Conservation (phyloP, 2,888 invertebrate species). For the Lithophane semibrunnea region DNA sequence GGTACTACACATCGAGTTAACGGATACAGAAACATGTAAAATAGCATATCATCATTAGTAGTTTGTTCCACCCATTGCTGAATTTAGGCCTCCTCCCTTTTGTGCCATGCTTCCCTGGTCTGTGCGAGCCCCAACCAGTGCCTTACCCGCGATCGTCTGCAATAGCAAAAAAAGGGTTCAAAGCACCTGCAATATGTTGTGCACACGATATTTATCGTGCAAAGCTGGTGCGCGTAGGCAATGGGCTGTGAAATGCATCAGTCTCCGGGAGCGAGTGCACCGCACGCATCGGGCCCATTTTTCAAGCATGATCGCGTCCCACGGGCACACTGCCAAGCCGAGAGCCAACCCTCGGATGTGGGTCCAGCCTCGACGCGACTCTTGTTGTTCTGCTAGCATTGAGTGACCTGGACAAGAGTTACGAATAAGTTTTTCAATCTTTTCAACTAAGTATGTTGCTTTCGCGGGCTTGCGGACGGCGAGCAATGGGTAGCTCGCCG, state of each 20-base stretch:
- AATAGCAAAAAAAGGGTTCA: background rate
- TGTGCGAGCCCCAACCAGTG: background rate
- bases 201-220: slow-evolving; percentile 84
- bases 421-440: background rate
- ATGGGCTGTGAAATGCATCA: slow-evolving; percentile 84
- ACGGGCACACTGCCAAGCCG: slow-evolving; percentile 78
- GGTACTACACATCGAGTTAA: background rate
- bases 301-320: slow-evolving; percentile 84
- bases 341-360: slow-evolving; percentile 83
- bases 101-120: background rate
- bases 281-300: slow-evolving; percentile 83
- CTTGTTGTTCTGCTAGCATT: slow-evolving; percentile 85
- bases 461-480: too few species aligned
- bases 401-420: slow-evolving; percentile 80
- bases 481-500: too few species aligned
- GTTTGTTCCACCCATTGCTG: background rate
- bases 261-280: slow-evolving; percentile 76
- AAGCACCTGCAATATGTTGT: slow-evolving; percentile 83
- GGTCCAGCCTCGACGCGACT: slow-evolving; percentile 77
- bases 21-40: background rate
- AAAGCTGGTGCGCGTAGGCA: slow-evolving; percentile 83
- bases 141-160: background rate
- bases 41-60: background rate
- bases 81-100: background rate
- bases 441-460: background rate